Evolutionary conservation across 2,888 invertebrate species (phyloP).

Genomic region (Leptinotarsa juncta): DNA sequence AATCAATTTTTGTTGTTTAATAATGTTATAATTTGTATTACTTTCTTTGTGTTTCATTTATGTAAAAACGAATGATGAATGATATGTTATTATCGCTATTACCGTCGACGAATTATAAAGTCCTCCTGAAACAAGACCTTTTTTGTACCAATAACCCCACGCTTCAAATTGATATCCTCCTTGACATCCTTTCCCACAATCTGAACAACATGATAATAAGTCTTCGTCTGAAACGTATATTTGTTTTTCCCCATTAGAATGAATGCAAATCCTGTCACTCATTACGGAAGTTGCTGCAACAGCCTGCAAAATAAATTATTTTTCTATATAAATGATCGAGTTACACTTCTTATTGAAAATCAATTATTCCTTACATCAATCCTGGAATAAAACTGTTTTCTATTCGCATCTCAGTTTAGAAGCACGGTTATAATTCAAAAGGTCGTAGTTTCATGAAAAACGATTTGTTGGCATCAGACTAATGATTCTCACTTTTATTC

Average conservation of each 20-base stretch:
- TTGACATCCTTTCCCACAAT: constrained; percentile 83
- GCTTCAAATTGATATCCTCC: constrained; percentile 82
- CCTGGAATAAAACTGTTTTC: no score
- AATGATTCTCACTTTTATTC: no score
- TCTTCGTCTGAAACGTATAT: constrained; percentile 85
- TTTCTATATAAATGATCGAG: neutral
- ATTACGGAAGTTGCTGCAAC: constrained; percentile 89
- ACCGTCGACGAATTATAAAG: constrained; percentile 73
- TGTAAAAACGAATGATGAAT: neutral
- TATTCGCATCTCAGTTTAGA: no score
- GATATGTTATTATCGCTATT: neutral
- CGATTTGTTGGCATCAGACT: no score
- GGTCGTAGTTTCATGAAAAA: no score
- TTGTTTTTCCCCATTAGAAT: constrained; percentile 75
- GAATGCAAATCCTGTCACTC: constrained; percentile 82
- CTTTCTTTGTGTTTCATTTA: neutral
- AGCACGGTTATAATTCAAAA: no score
- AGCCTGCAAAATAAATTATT: constrained; percentile 67
- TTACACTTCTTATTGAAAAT: neutral
- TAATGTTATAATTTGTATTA: no score
- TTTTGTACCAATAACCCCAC: constrained; percentile 86
- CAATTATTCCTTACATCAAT: no score
- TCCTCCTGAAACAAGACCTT: constrained; percentile 89
- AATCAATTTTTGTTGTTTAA: no score
- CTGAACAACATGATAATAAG: constrained; percentile 80